Conservation (phyloP, 2,113 vertebrate species). For the Sterrhoptilus dennistouni region DNA sequence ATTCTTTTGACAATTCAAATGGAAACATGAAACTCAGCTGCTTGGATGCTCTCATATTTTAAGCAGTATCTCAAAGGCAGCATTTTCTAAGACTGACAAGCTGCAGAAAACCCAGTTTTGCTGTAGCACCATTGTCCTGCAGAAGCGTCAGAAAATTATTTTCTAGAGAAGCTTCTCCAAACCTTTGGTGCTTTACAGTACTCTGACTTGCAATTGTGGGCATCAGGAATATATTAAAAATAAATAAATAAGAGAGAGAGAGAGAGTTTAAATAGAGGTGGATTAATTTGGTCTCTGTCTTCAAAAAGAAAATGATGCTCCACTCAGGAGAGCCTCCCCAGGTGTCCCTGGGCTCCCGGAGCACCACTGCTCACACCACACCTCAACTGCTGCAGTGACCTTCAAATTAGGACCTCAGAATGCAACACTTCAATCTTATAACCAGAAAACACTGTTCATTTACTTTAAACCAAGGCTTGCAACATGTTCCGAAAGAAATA, state of each 20-base stretch:
- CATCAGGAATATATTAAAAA: neutral
- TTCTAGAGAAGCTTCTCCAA: neutral
- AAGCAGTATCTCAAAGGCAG: neutral
- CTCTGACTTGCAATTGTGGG: neutral
- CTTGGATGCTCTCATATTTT: neutral
- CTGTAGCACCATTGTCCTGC: neutral
- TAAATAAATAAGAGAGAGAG: too few relatives aligned
- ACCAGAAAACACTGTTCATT: neutral
- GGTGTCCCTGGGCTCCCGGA: neutral
- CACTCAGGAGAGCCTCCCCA: neutral
- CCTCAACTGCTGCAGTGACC: neutral
- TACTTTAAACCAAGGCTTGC: neutral
- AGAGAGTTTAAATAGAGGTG: too few relatives aligned
- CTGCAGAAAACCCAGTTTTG: neutral
- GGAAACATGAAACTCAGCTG: neutral
- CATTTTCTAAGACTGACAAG: neutral
- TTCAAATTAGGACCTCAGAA: neutral
- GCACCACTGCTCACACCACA: neutral
- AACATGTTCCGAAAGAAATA: neutral
- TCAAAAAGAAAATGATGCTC: neutral
- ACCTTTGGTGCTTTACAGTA: neutral
- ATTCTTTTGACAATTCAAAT: neutral
- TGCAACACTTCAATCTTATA: neutral
- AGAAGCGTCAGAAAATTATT: neutral
- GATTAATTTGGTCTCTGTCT: neutral